A percentile compares a stretch with the other conserved stretches of the same genome.
phyloP scores from a whole-genome alignment of 2,888 invertebrate genomes.

The Callyntrura sp. region DNA sequence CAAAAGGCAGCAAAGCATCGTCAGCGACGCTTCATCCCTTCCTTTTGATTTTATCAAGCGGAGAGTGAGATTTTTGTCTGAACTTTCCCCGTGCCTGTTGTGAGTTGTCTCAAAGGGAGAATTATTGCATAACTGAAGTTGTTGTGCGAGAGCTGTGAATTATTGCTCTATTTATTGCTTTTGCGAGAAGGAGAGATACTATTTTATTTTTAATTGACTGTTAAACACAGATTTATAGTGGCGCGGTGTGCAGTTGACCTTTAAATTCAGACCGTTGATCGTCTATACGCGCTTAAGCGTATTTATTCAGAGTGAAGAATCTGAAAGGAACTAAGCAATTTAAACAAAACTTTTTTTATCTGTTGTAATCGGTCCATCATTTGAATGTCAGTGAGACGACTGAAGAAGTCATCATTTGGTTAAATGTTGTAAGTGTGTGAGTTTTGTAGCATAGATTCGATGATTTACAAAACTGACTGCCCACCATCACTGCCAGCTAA shows the following conservation, averaged over 20 bases:
- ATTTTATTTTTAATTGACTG: neutral
- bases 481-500: conserved; percentile 3
- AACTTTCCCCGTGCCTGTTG: conserved; percentile 66
- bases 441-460: conserved; percentile 14
- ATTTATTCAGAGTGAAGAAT: neutral
- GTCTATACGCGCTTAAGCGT: neutral
- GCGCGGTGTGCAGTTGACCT: neutral
- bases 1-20: neutral
- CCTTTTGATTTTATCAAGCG: conserved; percentile 51
- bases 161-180: neutral
- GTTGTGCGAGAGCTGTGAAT: neutral
- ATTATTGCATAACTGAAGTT: conserved; percentile 19
- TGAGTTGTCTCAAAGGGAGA: conserved; percentile 18
- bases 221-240: neutral
- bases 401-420: conserved; percentile 65
- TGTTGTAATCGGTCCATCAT: conserved; percentile 39
- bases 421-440: conserved; percentile 37
- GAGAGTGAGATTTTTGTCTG: conserved; percentile 56
- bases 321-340: conserved; percentile 64
- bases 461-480: neutral
- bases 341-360: conserved; percentile 23
- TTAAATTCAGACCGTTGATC: neutral
- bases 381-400: conserved; percentile 39
- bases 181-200: neutral
- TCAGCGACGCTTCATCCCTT: conserved; percentile 36